Evolutionary conservation across 2,113 vertebrate species (phyloP), one percentile per base, ranked within the genome.

Genomic region (Microtus richardsoni): DNA sequence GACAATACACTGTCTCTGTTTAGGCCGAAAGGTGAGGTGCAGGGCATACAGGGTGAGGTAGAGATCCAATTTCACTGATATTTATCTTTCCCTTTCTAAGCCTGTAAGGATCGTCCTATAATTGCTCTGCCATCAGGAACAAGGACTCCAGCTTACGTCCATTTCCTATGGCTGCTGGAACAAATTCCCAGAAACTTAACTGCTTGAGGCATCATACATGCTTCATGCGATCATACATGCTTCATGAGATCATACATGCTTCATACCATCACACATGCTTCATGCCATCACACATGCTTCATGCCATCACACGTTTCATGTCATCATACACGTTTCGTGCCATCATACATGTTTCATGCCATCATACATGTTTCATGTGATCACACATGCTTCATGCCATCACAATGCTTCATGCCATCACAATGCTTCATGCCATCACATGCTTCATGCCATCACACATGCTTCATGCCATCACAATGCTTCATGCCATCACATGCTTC

Each of bases 31-130:
- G 47, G 47, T 44, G 17, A 6, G 12, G 13, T 41, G 3, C 77
- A 71, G 70, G 64, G 17, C 33, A 0, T 52, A 24, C 0, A 33
- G 60, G 58, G 12, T 64, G 68, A 89, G 47, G 39, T 58, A n/a
- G 41, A 62, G 44, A 58, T 82, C 77, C 60, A 62, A 44, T 28
- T n/a, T 36, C 13, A 58, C 62, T 74, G 88, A 10, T 33, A 9
- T 2, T 3, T 12, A 19, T 22, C 28, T 73, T 33, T 3, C 5
- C 36, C 1, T 0, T 28, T 7, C 3, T 22, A 30, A 47, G 11
- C 3, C 41, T 7, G 0, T 22, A n/a, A 74, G 54, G 54, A 86
- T 12, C 85, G 70, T 66, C 7, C 68, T 60, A 54, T 19, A 9
- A 58, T 33, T 49, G 14, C 68, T 88, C 58, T 26, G 19, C 75